Evolutionary conservation across 2,797 vertebrate genomes (phyloP), one percentile per base, ranked within the genome.

Genomic region (Esox lucius): DNA sequence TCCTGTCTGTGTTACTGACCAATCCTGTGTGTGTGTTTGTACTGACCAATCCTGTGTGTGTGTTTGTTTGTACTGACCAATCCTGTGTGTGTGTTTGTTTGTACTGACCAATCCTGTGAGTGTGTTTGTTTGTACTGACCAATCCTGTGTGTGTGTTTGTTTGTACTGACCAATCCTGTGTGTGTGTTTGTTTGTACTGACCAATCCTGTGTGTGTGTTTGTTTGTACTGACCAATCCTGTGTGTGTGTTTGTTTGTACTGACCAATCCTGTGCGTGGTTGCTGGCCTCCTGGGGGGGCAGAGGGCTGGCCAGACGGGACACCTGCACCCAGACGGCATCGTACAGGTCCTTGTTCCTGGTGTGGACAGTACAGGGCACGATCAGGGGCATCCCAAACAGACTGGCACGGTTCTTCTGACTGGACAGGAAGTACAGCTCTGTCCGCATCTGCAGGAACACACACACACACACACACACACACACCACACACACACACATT

Each of bases 241-340:
- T 46, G 26, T 77, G 8, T 31, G 46, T 42, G 26, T 64, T 68
- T 49, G 49, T 22, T n/a, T 22, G 49, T 15, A 89, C 95, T 92
- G 80, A 99, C 98, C 98, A 98, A 92, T 99, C 98, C 77, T 99
- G 98, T 2, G 98, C 98, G 5, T 99, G 98, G 87, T 99, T 99
- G 87, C 98, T 99, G 68, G 98, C 97, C 87, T 99, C 98, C 90
- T 99, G 98, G 9, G 98, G 98, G 2, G 98, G 98, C 28, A 99
- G 94, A 0, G 98, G 98, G 77, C 97, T 99, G 71, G 97, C 98
- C 71, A 99, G 94, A n/a, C 98, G 93, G 79, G 97, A 98, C 6
- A 99, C 98, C 81, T 99, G 98, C 84, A 97, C 96, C 98, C 98
- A 99, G 39, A 99, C 96, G 0, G 97, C 95, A 39, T 99, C 98